Conservation (phyloP, 2,113 vertebrate genomes). For the Coturnix japonica region DNA sequence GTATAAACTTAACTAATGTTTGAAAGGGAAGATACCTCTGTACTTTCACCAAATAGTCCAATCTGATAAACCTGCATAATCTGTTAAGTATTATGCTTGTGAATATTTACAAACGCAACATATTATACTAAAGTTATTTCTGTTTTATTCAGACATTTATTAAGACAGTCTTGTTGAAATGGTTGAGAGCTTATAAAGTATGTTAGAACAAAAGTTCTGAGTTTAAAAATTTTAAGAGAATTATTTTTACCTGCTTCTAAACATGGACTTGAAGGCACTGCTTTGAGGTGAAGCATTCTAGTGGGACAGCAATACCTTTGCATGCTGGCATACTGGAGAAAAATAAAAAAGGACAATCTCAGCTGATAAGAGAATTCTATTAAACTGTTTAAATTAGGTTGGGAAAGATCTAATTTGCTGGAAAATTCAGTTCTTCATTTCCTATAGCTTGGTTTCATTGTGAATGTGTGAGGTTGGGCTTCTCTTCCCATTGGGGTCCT, state of each 20-base stretch:
- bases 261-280: background rate
- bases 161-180: background rate
- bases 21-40: background rate
- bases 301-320: too few species aligned
- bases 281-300: background rate
- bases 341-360: background rate
- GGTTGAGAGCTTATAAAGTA: background rate
- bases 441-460: background rate
- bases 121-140: background rate
- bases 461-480: background rate
- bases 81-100: background rate
- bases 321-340: background rate
- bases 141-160: background rate
- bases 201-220: background rate
- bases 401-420: background rate
- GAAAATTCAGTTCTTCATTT: background rate
- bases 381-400: background rate
- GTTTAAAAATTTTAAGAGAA: background rate
- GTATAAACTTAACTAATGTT: background rate
- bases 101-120: background rate
- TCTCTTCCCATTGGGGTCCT: background rate
- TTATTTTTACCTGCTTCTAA: background rate
- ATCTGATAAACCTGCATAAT: background rate
- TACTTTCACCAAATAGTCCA: background rate
- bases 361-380: too few species aligned